Base-by-base conservation (phyloP, 2,888 invertebrate genomes). In the Deladenus siricidicola region DNA sequence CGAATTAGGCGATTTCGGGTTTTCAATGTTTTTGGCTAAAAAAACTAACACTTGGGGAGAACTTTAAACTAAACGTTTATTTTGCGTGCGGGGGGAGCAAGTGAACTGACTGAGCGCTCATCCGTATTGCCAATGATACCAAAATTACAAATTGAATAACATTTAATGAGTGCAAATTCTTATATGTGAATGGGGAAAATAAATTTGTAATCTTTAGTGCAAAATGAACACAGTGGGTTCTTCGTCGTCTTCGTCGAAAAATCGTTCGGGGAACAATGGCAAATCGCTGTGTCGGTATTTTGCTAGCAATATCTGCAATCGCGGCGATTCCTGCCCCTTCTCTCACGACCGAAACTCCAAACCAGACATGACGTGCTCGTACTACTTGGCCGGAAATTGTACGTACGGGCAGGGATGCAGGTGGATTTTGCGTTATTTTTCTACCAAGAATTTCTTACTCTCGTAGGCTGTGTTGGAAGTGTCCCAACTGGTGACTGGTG, bases 391-490 rank as follows among this genome's bases (percentile, higher is more conserved):
- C 28, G 75, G 75, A 30, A 62, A 66, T 57, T 75, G 66, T 39
- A 63, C 59, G 4, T 74, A 65, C 58, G 73, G 73, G 3, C 57
- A 58, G 0, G 58, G 62, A 4, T 75, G 75, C 62, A 64, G 71
- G 69, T 69, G 30, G 58, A 51, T 47, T 50, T n/a, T n/a, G 39
- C 39, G 8, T 34, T 34, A 34, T 34, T 34, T 34, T 34, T 34
- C 14, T 14, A 10, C 39, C 6, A 34, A 34, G 6, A 34, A 10
- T 10, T 34, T 34, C 39, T 34, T 34, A 34, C n/a, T n/a, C n/a
- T n/a, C n/a, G n/a, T n/a, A n/a, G n/a, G n/a, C n/a, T n/a, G n/a
- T n/a, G n/a, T n/a, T n/a, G n/a, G n/a, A n/a, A n/a, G n/a, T n/a
- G n/a, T n/a, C n/a, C n/a, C n/a, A n/a, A n/a, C n/a, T n/a, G n/a